Base-by-base conservation (phyloP, 2,888 invertebrate species). In the Meteorus cinctellus region DNA sequence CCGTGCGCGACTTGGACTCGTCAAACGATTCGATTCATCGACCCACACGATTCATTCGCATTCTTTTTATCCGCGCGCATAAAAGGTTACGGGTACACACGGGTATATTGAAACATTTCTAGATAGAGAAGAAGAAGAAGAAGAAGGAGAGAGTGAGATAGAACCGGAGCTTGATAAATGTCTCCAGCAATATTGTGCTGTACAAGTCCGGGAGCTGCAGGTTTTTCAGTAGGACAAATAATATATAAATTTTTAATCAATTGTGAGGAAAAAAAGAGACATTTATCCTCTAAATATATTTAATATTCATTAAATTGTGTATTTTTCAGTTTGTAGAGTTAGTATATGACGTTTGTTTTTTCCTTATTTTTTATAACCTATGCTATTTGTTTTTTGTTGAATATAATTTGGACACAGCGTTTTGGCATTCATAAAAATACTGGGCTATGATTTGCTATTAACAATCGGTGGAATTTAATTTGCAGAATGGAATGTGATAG, bases 151-250 rank as follows among this genome's bases (percentile, higher is more conserved):
- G 24, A 48, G 24, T 27, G 31, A 60, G 19, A 48, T 65, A 72
- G 76, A 72, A 76, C 66, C 62, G 62, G 71, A 67, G 75, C 71
- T 68, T 72, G 76, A 76, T 76, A 62, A 72, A 76, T 76, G 72
- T 72, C 67, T 68, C 45, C 48, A n/a, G 31, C 16, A 31, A 31
- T 29, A n/a, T 62, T 62, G 19, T 55, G 10, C 19, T 55, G 12
- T 36, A 27, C 27, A 63, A 70, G 48, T 72, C 48, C 63, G 31
- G 72, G 63, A 72, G 72, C 72, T 48, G 34, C 24, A 34, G 16
- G 63, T 45, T 24, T 67, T 67, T 67, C 6, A 36, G 19, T 29
- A 4, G 48, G 27, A 14, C 36, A 67, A 67, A 67, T 27, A 62
- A 27, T 60, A 60, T 8, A 31, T 31, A 31, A 29, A 31, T n/a